Base-by-base conservation (phyloP, 2,888 invertebrate genomes). In the Homarus gammarus region DNA sequence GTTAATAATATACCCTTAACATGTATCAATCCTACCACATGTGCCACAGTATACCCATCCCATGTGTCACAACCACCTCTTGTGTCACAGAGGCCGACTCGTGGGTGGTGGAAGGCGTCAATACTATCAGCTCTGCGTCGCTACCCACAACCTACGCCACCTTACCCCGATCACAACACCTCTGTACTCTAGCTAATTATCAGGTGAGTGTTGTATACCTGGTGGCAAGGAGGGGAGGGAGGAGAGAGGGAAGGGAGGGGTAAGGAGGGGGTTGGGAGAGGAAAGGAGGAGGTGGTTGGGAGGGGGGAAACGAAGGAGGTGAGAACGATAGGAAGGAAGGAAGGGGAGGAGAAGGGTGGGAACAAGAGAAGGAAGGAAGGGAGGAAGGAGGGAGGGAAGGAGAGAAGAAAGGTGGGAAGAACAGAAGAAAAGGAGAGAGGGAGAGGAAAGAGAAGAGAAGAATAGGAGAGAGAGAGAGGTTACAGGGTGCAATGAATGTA, bases 71-170 rank as follows among this genome's bases (percentile, higher is more conserved):
- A n/a, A n/a, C n/a, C n/a, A n/a, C n/a, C n/a, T n/a, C n/a, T n/a
- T n/a, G n/a, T n/a, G n/a, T 33, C 22, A 12, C 73, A 84, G 84
- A 84, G 12, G 51, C 73, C 1, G 84, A 84, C n/a, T 84, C 84
- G 15, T 84, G 84, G 84, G 27, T 49, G 8, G 56, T 40, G 27
- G 84, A 84, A n/a, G 84, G 84, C 15, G 84, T 84, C 3, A 73
- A 84, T 61, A 84, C 84, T 6, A 84, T 84, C 33, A 84, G 84
- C 38, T 84, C 84, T 10, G 73, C 84, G 8, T 51, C 75, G 27
- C 61, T 84, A 18, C 84, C 84, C 33, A 3, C 84, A 8, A 56
- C 73, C 38, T 84, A 84, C 61, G 56, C 84, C 36, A 56, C 84
- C 8, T 18, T 84, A n/a, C 84, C 84, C 27, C 31, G 84, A 2